Percentiles rank a stretch among this genome's conserved stretches.
Evolutionary conservation across 2,113 vertebrate species (phyloP).

Genomic region (Serilophus lunatus): DNA sequence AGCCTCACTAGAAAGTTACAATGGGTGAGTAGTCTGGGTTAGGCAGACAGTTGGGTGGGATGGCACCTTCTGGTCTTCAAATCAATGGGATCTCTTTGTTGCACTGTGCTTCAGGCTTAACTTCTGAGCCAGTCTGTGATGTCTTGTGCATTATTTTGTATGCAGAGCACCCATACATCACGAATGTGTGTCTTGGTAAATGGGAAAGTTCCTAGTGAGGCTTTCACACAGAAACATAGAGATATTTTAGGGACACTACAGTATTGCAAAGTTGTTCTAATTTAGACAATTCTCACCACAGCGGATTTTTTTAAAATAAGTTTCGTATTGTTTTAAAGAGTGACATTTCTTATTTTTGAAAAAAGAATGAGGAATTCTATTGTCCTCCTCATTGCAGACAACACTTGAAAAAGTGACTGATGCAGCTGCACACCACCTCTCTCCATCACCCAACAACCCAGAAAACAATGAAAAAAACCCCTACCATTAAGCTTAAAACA

Average conservation of each 20-base stretch:
- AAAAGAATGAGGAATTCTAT: neutral
- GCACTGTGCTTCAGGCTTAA: neutral
- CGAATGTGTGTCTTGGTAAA: conserved; percentile 8
- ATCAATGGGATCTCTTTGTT: conserved; percentile 33
- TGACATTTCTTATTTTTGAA: neutral
- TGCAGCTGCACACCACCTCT: neutral
- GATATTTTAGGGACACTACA: neutral
- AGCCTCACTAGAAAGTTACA: conserved; percentile 50
- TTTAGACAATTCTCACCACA: neutral
- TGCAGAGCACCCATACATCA: neutral
- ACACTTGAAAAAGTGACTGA: neutral
- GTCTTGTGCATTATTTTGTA: neutral
- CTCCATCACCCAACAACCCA: neutral
- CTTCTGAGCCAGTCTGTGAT: neutral
- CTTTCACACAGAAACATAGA: conserved; percentile 2
- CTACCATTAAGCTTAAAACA: neutral
- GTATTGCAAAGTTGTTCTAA: neutral
- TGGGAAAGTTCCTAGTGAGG: neutral
- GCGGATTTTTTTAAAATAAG: neutral
- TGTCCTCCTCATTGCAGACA: neutral
- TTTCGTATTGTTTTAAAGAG: neutral
- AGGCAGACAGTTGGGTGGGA: conserved; percentile 21
- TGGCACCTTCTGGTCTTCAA: conserved; percentile 43
- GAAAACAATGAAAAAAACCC: neutral
- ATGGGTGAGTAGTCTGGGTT: conserved; percentile 51